These are phyloP conservation scores for Cladorhizidae sp. DNA, from an alignment of 37 sponge, comb jelly and placozoan genomes.

Conservation along the genomic window DNA sequence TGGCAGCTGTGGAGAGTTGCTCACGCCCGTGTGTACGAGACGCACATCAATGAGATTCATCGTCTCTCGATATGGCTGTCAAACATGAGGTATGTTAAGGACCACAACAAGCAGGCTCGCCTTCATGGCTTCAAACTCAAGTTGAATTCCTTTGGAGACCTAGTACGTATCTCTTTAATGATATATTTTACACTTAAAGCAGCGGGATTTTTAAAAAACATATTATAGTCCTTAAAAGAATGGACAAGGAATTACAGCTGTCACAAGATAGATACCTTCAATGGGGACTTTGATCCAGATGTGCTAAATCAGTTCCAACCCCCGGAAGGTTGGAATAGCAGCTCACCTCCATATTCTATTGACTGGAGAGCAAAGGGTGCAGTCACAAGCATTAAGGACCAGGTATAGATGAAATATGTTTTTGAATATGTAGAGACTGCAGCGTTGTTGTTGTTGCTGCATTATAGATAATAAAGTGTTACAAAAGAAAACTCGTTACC, in stretches of 20 bases:
- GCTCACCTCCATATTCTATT: background rate
- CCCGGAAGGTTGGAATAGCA: background rate
- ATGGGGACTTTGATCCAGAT: too few relatives aligned
- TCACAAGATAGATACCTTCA: background rate
- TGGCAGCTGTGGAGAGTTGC: slow-evolving; percentile 12
- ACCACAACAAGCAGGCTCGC: slow-evolving; percentile 21
- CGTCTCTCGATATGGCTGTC: slow-evolving; percentile 24
- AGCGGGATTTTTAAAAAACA: too few relatives aligned
- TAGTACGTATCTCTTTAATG: slow-evolving; percentile 7
- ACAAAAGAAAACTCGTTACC: too few relatives aligned
- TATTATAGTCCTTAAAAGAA: background rate
- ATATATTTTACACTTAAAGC: background rate
- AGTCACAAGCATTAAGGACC: slow-evolving; percentile 18
- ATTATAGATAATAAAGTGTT: too few relatives aligned
- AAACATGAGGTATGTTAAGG: slow-evolving; percentile 20
- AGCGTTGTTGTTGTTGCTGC: too few relatives aligned
- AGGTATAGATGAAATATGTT: slow-evolving; percentile 1
- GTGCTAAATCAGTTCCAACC: too few relatives aligned
- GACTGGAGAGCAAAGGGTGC: slow-evolving; percentile 5
- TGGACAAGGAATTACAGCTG: slow-evolving; percentile 6
- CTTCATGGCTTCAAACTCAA: slow-evolving; percentile 17
- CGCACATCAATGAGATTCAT: slow-evolving; percentile 1
- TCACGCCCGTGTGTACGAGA: background rate
- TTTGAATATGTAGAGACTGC: too few relatives aligned
- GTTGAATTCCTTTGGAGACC: slow-evolving; percentile 38